phyloP scores from a whole-genome alignment of 37 sponge, comb jelly and placozoan species.

The Agelas oroides region DNA sequence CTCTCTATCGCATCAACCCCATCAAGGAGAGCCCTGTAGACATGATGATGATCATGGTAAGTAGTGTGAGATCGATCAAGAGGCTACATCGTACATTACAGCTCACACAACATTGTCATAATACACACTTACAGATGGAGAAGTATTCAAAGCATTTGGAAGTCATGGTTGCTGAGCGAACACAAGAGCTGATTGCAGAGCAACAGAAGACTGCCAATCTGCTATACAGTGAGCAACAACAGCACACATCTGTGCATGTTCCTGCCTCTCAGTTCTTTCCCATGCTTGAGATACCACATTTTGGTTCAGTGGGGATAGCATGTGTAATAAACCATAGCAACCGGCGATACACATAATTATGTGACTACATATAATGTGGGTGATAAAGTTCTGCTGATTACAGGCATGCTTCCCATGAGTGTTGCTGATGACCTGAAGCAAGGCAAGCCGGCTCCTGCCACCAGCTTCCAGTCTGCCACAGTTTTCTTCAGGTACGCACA shows the following conservation, averaged over 20 bases:
- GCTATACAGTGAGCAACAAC: constrained; percentile 77
- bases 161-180: constrained; percentile 83
- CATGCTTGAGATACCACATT: too few relatives aligned
- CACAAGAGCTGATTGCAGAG: constrained; percentile 84
- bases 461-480: constrained; percentile 63
- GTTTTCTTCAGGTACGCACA: constrained; percentile 82
- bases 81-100: too few relatives aligned
- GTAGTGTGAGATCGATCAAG: too few relatives aligned
- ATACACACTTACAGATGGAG: constrained; percentile 74
- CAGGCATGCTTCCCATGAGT: constrained; percentile 84
- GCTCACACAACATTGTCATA: too few relatives aligned
- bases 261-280: background rate
- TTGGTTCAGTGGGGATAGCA: too few relatives aligned
- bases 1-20: constrained; percentile 69
- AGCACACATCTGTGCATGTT: too few relatives aligned
- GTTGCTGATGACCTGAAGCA: constrained; percentile 90
- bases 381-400: too few relatives aligned
- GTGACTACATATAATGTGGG: too few relatives aligned
- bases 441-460: constrained; percentile 73
- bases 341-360: too few relatives aligned
- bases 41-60: constrained; percentile 91
- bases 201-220: constrained; percentile 82
- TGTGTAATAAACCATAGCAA: too few relatives aligned
- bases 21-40: constrained; percentile 86
- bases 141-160: constrained; percentile 93